Percentiles rank a stretch among this genome's conserved stretches.
phyloP scores from a whole-genome alignment of 2,113 vertebrate genomes.

The Xenopus borealis region DNA sequence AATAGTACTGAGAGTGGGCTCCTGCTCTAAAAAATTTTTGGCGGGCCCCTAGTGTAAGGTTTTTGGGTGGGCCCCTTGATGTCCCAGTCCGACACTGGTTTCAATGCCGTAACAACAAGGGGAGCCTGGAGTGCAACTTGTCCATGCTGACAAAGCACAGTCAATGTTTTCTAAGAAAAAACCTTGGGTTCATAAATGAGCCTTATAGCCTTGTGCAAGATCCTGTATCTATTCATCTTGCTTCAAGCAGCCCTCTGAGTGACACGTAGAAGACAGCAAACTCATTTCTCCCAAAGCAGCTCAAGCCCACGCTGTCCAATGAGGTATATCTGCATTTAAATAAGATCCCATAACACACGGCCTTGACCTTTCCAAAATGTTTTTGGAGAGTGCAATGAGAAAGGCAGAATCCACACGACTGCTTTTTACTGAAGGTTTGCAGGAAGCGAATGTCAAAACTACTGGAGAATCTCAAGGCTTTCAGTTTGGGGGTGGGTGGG shows the following conservation, averaged over 20 bases:
- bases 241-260: too few relatives aligned
- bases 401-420: conserved; percentile 47
- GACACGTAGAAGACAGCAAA: conserved; percentile 10
- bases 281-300: conserved; percentile 1
- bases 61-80: too few relatives aligned
- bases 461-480: conserved; percentile 5
- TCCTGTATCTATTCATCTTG: not conserved
- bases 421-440: conserved; percentile 35
- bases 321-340: conserved; percentile 35
- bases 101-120: too few relatives aligned
- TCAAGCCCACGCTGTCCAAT: not conserved
- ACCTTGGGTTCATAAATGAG: too few relatives aligned
- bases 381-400: conserved; percentile 8
- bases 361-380: conserved; percentile 33
- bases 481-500: too few relatives aligned
- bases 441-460: not conserved
- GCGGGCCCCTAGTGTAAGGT: too few relatives aligned
- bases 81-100: too few relatives aligned
- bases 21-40: too few relatives aligned
- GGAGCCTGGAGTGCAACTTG: too few relatives aligned
- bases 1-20: too few relatives aligned
- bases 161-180: too few relatives aligned
- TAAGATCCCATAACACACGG: conserved; percentile 33
- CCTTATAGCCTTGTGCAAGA: not conserved
- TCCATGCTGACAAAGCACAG: too few relatives aligned